Evolutionary conservation across 2,113 vertebrate species (phyloP), one percentile per base, ranked within the genome.

Genomic region (Tyrannus savana): DNA sequence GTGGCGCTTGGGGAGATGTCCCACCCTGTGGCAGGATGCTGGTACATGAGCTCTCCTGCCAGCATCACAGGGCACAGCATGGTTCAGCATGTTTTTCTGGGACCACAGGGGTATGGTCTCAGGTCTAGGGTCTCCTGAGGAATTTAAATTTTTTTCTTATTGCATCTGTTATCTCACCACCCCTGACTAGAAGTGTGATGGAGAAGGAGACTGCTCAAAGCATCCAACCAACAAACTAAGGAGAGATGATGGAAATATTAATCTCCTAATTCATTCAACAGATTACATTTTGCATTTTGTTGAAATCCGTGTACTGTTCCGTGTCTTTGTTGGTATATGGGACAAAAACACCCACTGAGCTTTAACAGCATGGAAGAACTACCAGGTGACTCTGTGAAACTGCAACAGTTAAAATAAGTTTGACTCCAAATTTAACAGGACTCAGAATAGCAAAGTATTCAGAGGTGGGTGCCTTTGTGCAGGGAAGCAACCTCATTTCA

Each of bases 401-500:
- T 35, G 50, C 63, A 86, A 37, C 3, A 62, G 87, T 88, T 93
- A 93, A 96, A 81, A 7, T 47, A 71, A 66, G 15, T 59, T 41
- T 46, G 39, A 31, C 47, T 93, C 18, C 59, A 60, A 67, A 80
- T 72, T 89, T 77, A 44, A 53, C 31, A 76, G 37, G n/a, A 64
- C 69, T 90, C 93, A 75, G 92, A 94, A 89, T 23, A 93, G 60
- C 0, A 0, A 90, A 69, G 37, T 60, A 11, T 46, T 84, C 64
- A 33, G 47, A 80, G 30, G 19, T 64, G 60, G 60, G 77, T 78
- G 55, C 80, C 60, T 87, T 76, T 75, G 69, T 81, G 39, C 94
- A 74, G 64, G 53, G 17, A 47, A 91, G 64, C 64, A 78, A 69
- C 77, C 82, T 84, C 37, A 16, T 30, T 92, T 92, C 91, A 92